Base-by-base conservation (phyloP, 2,113 vertebrate genomes). In the Odontesthes bonariensis region DNA sequence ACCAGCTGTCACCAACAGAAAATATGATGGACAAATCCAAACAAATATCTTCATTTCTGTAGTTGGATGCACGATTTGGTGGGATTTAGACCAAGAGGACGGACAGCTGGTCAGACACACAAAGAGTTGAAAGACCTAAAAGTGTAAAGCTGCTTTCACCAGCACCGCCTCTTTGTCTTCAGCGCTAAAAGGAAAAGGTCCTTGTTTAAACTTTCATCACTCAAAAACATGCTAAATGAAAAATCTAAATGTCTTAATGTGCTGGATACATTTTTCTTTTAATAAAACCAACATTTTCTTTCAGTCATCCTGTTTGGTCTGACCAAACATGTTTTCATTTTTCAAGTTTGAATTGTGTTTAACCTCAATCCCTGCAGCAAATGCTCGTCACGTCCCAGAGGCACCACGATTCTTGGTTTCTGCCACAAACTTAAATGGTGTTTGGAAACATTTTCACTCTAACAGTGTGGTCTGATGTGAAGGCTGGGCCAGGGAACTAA, bases 1-100 rank as follows among this genome's bases (percentile, higher is more conserved):
- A 16, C 84, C 91, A 91, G 86, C 87, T 92, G 86, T 88, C 86
- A 81, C 69, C n/a, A 72, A 59, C 58, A 74, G 73, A 82, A 64
- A 32, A 83, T 70, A 58, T 64, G 80, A 85, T 10, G 16, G 83
- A 79, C 69, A 76, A 74, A 89, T 84, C 82, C 57, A 59, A 77
- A 58, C 66, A 76, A 63, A 86, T 58, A 78, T 77, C 64, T 67
- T 53, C 33, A 58, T 88, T 89, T 86, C 56, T 82, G 74, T 66
- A 44, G 27, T 32, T 53, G 40, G 47, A 76, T 59, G 73, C 73
- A 68, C 71, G 62, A 80, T 79, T 68, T 68, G 65, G 51, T 71
- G 38, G 60, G 83, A 78, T 79, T 88, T 56, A 54, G 62, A 73
- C 49, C 20, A 35, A 72, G 65, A 70, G 70, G 61, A 64, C 47